Conservation (phyloP, 2,797 vertebrate species). For the Acrossocheilus fasciatus region DNA sequence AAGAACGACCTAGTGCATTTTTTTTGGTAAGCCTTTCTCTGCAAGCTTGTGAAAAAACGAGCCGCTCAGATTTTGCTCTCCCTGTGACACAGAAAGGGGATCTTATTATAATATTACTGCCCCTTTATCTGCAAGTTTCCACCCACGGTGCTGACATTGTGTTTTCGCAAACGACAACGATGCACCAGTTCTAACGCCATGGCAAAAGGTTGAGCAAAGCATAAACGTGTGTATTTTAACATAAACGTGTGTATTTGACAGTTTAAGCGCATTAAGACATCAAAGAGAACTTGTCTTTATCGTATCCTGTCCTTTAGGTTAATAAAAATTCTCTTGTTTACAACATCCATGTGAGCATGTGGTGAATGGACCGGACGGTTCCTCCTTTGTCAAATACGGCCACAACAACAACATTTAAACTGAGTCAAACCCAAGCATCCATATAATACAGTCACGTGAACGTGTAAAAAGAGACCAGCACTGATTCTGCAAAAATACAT, state of each 20-base stretch:
- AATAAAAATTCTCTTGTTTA: neutral
- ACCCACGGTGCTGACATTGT: too few relatives aligned
- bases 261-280: neutral
- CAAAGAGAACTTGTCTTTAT: neutral
- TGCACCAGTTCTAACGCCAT: too few relatives aligned
- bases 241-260: neutral
- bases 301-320: neutral
- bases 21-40: too few relatives aligned
- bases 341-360: neutral
- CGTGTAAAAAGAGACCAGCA: neutral
- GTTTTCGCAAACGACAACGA: too few relatives aligned
- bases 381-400: slow-evolving; percentile 58
- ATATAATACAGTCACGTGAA: neutral
- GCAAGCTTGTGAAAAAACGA: too few relatives aligned
- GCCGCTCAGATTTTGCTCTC: too few relatives aligned
- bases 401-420: neutral
- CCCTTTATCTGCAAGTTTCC: neutral
- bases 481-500: neutral
- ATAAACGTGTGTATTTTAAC: neutral
- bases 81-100: neutral
- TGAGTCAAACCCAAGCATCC: neutral
- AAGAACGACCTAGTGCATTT: too few relatives aligned
- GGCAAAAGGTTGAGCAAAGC: too few relatives aligned
- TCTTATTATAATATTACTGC: neutral
- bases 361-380: slow-evolving; percentile 11